Evolutionary conservation across 2,797 vertebrate species (phyloP).

Genomic region (Pipistrellus pygmaeus): DNA sequence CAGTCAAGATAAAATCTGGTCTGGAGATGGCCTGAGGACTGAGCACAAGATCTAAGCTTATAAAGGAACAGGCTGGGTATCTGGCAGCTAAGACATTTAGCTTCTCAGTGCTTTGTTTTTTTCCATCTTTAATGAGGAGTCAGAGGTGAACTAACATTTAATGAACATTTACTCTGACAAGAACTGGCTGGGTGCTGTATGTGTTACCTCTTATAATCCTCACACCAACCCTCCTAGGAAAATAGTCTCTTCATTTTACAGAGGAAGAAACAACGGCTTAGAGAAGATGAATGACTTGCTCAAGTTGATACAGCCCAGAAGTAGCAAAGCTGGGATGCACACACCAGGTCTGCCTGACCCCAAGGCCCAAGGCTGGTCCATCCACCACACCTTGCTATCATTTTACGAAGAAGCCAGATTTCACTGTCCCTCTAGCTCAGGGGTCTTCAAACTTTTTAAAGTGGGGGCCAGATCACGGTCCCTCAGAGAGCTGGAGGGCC

Average conservation of each 20-base stretch:
- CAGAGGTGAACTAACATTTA: neutral
- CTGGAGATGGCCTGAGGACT: neutral
- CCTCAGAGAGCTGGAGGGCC: too few species aligned
- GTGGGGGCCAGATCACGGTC: too few species aligned
- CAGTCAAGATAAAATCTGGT: neutral
- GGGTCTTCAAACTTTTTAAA: too few species aligned
- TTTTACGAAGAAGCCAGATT: neutral
- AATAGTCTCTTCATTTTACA: slow-evolving; percentile 14
- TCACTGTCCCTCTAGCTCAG: neutral
- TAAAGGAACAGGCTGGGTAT: neutral
- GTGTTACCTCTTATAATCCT: slow-evolving; percentile 9
- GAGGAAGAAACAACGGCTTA: neutral
- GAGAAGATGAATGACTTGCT: neutral
- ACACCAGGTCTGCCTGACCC: too few species aligned
- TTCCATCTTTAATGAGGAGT: neutral
- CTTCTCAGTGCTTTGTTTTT: neutral
- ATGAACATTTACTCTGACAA: neutral
- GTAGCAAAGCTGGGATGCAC: neutral
- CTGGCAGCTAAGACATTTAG: neutral
- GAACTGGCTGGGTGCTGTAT: neutral
- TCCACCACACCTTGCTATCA: neutral
- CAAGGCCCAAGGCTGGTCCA: neutral
- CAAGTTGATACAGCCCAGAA: neutral
- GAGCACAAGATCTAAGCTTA: neutral
- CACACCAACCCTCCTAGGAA: neutral